These are phyloP conservation scores for Threskiornis aethiopicus DNA, from an alignment of 2,797 vertebrate species.

Conservation along the genomic window DNA sequence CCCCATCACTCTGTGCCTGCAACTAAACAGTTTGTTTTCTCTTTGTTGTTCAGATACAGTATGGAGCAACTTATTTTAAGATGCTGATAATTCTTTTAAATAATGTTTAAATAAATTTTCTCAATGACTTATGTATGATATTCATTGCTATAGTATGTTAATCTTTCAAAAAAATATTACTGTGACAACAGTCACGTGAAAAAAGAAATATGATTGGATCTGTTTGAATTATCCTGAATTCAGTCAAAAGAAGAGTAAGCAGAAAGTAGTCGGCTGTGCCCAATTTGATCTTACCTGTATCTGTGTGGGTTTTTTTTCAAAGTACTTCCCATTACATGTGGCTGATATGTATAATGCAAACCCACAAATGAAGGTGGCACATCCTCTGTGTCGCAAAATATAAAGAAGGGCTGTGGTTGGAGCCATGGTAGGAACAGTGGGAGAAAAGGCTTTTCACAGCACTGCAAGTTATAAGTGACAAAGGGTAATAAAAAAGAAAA, in stretches of 20 bases:
- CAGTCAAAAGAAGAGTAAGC: background rate
- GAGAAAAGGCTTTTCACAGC: background rate
- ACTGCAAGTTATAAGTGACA: background rate
- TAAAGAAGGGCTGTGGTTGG: background rate
- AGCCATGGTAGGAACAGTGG: background rate
- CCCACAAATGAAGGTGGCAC: background rate
- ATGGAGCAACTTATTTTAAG: background rate
- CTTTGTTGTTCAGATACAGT: background rate
- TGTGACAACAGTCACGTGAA: background rate
- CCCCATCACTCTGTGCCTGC: accelerated
- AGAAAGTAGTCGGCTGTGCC: background rate
- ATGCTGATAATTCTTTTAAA: background rate
- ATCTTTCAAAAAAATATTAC: background rate
- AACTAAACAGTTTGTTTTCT: background rate
- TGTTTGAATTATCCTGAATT: background rate
- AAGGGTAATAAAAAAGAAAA: background rate
- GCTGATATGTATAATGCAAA: background rate
- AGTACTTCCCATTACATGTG: background rate
- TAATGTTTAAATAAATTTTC: background rate
- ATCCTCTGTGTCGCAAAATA: background rate
- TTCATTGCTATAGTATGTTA: background rate
- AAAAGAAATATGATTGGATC: background rate
- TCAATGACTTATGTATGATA: background rate
- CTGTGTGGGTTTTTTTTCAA: background rate
- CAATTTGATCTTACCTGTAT: background rate